Percentiles rank a stretch among this genome's conserved stretches.
Evolutionary conservation across 2,888 invertebrate species (phyloP).

Genomic region (Eilema sororculum): DNA sequence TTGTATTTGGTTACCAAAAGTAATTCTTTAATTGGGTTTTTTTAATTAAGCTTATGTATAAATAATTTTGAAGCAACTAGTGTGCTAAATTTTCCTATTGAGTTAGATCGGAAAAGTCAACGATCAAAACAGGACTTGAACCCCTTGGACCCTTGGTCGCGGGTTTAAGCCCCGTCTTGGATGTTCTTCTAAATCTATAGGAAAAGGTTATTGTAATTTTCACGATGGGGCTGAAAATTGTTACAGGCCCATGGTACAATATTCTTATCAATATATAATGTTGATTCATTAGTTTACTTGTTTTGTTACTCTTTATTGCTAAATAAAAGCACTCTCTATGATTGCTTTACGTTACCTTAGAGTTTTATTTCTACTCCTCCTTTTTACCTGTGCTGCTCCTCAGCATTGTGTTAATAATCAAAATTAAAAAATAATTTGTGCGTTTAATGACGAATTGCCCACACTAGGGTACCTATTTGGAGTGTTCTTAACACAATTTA

Average conservation of each 20-base stretch:
- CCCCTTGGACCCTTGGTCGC: too few species aligned
- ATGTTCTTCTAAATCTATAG: too few species aligned
- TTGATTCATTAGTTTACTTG: conserved; percentile 23
- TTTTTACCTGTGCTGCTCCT: neutral
- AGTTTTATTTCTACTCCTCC: conserved; percentile 22
- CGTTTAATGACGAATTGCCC: too few species aligned
- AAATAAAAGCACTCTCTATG: conserved; percentile 41
- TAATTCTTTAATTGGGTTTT: conserved; percentile 36
- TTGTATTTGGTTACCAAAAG: conserved; percentile 43
- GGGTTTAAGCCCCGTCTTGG: too few species aligned
- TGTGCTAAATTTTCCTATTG: too few species aligned
- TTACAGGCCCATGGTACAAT: conserved; percentile 10
- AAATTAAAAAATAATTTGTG: neutral
- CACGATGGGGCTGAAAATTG: neutral
- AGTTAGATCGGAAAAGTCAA: too few species aligned
- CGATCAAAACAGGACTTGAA: too few species aligned
- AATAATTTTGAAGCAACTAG: too few species aligned
- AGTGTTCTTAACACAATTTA: neutral
- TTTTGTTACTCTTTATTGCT: conserved; percentile 34
- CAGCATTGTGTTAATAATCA: neutral
- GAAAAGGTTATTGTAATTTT: conserved; percentile 30
- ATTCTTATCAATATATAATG: conserved; percentile 14
- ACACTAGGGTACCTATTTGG: neutral
- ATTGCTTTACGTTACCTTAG: conserved; percentile 32
- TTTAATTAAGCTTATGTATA: conserved; percentile 36